A percentile compares a stretch with the other conserved stretches of the same genome.
phyloP scores from a whole-genome alignment of 2,888 invertebrate species.

The Danaus chrysippus region DNA sequence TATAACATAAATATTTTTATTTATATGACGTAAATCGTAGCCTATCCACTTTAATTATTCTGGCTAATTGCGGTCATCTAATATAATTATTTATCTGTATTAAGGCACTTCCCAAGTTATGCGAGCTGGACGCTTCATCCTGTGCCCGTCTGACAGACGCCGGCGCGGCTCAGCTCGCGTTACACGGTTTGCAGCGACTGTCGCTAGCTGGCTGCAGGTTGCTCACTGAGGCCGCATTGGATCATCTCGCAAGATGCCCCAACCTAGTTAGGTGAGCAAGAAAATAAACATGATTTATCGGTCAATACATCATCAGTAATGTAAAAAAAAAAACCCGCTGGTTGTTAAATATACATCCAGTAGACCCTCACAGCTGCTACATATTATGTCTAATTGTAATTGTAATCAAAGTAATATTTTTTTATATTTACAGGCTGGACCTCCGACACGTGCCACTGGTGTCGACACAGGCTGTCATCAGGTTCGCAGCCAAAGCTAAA shows the following conservation, averaged over 20 bases:
- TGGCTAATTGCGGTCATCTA: not conserved
- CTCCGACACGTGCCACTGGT: conserved; percentile 89
- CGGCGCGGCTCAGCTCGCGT: conserved; percentile 91
- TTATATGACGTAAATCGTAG: no score
- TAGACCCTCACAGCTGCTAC: no score
- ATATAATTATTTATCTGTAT: not conserved
- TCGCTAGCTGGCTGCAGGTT: conserved; percentile 90
- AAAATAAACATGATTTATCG: not conserved
- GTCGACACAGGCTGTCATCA: conserved; percentile 89
- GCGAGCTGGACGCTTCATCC: conserved; percentile 88
- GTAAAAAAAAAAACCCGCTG: no score
- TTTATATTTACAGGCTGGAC: conserved; percentile 75
- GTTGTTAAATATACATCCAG: no score
- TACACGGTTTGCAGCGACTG: conserved; percentile 85
- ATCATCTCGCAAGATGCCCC: conserved; percentile 88
- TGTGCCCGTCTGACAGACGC: conserved; percentile 94
- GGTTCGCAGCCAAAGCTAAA: conserved; percentile 89
- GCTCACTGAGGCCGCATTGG: conserved; percentile 89
- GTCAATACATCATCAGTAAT: no score
- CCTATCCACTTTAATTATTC: no score
- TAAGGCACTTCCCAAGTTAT: conserved; percentile 86
- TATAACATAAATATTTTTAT: no score
- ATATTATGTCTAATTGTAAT: not conserved
- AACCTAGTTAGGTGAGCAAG: conserved; percentile 75
- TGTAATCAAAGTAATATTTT: not conserved